Base-by-base conservation (phyloP, 2,113 vertebrate genomes). In the Pantherophis guttatus region DNA sequence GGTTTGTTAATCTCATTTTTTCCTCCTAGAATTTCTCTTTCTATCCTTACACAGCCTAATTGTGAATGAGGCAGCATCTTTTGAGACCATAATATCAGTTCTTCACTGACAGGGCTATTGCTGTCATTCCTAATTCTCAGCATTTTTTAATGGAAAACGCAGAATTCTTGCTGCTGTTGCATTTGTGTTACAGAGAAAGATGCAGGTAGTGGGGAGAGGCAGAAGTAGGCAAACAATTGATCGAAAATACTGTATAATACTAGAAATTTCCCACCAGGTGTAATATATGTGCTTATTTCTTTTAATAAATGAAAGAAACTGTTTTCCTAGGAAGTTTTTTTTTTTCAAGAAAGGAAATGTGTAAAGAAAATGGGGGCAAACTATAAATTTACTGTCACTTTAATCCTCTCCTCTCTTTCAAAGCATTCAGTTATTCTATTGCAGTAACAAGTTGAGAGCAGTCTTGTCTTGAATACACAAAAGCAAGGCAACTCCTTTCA, bases 401-500 rank as follows among this genome's bases (percentile, higher is more conserved):
- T 88, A 96, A 95, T 95, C 86, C 39, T 8, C 44, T 29, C 13
- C 0, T 15, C 58, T 17, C 6, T 62, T 95, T 90, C 90, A 21
- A 44, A 62, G 90, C 94, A 95, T 96, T 94, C 95, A 94, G 50
- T 94, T 50, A 70, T 94, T 86, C 48, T 17, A 4, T 85, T 3
- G 94, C 54, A 87, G 94, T 95, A 96, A 96, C 96, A 93, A 96
- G 93, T 95, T 96, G 93, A 96, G 94, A 92, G 94, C 94, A 92
- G 93, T 95, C 95, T 97, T 94, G 89, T 90, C 91, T 97, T 96
- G 91, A 94, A 96, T 50, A 92, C 88, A 97, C 95, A 97, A 97
- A 97, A 95, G 95, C 94, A 96, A 97, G 95, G 85, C 89, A 96
- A 95, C 94, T 91, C 96, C 94, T 97, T 97, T 97, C 97, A 97